A percentile compares a stretch with the other conserved stretches of the same genome.
Conservation (phyloP, 2,797 vertebrate genomes). For the Siniperca obscura region DNA sequence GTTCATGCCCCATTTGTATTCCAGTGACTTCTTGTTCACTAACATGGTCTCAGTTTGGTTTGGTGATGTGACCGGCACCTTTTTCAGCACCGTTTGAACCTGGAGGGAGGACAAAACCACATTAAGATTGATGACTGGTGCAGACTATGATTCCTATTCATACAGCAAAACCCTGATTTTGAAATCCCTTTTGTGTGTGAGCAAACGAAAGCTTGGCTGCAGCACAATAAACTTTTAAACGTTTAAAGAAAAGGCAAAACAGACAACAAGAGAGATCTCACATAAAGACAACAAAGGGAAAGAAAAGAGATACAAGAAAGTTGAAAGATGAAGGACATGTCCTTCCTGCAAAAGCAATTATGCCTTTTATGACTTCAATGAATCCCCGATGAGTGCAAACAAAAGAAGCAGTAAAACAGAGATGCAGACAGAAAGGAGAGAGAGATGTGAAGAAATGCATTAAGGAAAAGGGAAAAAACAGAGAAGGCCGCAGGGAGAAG, state of each 20-base stretch:
- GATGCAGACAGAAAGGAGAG: conserved; percentile 14
- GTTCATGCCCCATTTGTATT: conserved; percentile 91
- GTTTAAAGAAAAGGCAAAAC: conserved; percentile 48
- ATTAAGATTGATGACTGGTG: background rate
- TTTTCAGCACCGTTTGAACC: conserved; percentile 89
- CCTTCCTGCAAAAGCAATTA: conserved; percentile 60
- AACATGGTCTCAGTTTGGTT: conserved; percentile 82
- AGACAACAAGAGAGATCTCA: conserved; percentile 37
- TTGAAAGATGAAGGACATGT: conserved; percentile 46
- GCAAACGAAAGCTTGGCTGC: conserved; percentile 32
- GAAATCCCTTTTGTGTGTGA: background rate
- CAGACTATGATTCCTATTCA: background rate
- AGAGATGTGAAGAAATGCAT: background rate
- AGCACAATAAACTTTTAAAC: background rate
- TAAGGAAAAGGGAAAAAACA: background rate
- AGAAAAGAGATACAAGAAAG: conserved; percentile 23
- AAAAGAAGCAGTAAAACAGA: conserved; percentile 60
- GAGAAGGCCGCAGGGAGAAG: conserved; percentile 10
- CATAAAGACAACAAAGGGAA: conserved; percentile 50
- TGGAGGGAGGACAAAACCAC: conserved; percentile 45
- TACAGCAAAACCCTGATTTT: background rate
- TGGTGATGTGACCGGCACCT: conserved; percentile 57
- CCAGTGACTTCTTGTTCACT: conserved; percentile 84
- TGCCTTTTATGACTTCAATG: conserved; percentile 54
- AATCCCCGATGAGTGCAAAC: conserved; percentile 61